Conservation (phyloP, 1,140 invertebrate species). For the Caerostris darwini region DNA sequence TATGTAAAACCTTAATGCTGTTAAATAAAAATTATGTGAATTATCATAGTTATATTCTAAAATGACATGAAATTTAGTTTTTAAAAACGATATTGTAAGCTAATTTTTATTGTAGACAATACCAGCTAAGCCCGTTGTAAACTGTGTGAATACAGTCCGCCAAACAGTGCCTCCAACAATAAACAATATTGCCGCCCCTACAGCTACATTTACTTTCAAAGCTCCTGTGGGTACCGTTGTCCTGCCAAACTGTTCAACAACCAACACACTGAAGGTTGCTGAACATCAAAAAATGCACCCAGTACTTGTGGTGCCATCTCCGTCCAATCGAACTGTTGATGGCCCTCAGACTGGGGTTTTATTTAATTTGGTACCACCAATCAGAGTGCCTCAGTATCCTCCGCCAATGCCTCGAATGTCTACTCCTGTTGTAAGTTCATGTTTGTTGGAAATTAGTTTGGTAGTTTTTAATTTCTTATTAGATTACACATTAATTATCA, state of each 20-base stretch:
- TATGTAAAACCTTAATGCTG: not conserved
- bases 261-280: conserved; percentile 36
- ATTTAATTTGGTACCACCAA: conserved; percentile 75
- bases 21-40: too few species aligned
- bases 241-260: conserved; percentile 71
- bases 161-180: conserved; percentile 74
- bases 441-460: not conserved
- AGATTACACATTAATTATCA: too few species aligned
- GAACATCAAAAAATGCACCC: conserved; percentile 73
- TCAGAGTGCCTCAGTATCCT: conserved; percentile 78
- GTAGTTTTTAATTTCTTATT: not conserved
- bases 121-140: conserved; percentile 57
- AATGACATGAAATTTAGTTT: not conserved
- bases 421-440: conserved; percentile 26
- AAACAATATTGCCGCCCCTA: conserved; percentile 63
- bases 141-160: conserved; percentile 71
- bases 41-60: too few species aligned
- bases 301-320: conserved; percentile 76
- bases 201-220: conserved; percentile 74
- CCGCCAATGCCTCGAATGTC: conserved; percentile 30
- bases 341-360: conserved; percentile 70
- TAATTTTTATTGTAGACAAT: conserved; percentile 42
- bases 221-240: conserved; percentile 74
- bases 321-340: conserved; percentile 74
- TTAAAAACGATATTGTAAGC: not conserved